Percentiles rank a stretch among this genome's conserved stretches.
These are phyloP conservation scores for Rhingia rostrata DNA, from an alignment of 2,888 invertebrate species.

Conservation along the genomic window DNA sequence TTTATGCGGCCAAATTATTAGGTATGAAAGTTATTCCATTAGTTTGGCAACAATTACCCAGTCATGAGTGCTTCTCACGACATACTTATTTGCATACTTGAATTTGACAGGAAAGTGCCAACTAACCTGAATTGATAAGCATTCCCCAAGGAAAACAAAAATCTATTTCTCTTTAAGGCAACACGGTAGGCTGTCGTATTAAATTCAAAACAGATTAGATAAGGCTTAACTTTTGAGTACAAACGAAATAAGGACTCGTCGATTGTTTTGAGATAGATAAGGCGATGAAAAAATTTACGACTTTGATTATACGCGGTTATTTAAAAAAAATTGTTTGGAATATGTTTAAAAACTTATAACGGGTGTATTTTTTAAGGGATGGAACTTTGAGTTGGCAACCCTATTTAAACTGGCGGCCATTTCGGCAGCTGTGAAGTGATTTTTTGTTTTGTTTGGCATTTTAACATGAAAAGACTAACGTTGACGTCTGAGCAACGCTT, in stretches of 20 bases:
- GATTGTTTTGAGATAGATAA: not conserved
- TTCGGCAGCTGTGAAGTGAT: too few relatives aligned
- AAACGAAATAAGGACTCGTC: not conserved
- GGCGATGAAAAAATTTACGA: too few relatives aligned
- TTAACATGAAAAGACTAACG: too few relatives aligned
- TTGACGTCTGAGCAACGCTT: too few relatives aligned
- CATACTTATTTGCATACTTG: slow-evolving; percentile 50
- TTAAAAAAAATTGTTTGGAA: too few relatives aligned
- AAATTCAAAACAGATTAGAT: slow-evolving; percentile 2
- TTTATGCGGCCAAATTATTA: slow-evolving; percentile 52
- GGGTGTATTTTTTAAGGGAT: too few relatives aligned
- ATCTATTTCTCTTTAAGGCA: not conserved
- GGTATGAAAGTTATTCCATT: slow-evolving; percentile 54
- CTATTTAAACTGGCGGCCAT: too few relatives aligned
- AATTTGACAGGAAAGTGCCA: slow-evolving; percentile 46
- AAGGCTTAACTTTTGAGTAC: not conserved
- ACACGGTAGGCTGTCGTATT: not conserved
- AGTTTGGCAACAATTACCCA: slow-evolving; percentile 45
- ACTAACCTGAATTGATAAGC: slow-evolving; percentile 46
- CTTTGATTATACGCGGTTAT: too few relatives aligned
- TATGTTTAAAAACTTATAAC: too few relatives aligned
- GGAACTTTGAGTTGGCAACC: too few relatives aligned
- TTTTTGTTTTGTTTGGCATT: too few relatives aligned
- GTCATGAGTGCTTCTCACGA: slow-evolving; percentile 52
- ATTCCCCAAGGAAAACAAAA: slow-evolving; percentile 18